Evolutionary conservation across 2,113 vertebrate genomes (phyloP).

Genomic region (Dinomys branickii): DNA sequence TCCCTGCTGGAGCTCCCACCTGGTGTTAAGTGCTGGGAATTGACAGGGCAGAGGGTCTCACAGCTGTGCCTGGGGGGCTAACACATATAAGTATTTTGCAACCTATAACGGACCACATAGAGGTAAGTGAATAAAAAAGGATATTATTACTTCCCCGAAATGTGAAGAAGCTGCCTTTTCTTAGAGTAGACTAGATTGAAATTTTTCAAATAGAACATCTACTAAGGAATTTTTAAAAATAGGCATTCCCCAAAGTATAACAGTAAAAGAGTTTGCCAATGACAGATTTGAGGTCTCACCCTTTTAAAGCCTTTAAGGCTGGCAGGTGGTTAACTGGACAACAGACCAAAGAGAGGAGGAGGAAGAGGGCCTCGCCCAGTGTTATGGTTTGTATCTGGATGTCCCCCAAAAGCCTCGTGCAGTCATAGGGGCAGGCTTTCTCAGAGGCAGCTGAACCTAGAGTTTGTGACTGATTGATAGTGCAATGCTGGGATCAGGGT

Average conservation of each 20-base stretch:
- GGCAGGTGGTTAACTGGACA: not conserved
- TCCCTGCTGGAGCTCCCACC: too few species aligned
- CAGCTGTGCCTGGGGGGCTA: not conserved
- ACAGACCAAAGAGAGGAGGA: not conserved
- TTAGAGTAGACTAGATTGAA: not conserved
- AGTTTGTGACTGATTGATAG: too few species aligned
- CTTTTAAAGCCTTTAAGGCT: not conserved
- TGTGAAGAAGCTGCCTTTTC: not conserved
- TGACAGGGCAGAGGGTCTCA: not conserved
- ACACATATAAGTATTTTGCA: not conserved
- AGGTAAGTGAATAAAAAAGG: not conserved
- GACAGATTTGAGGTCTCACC: not conserved
- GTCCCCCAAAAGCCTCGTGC: too few species aligned
- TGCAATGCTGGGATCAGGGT: too few species aligned
- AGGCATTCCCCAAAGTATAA: not conserved
- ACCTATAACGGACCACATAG: not conserved
- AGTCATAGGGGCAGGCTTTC: too few species aligned
- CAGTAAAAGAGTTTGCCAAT: not conserved
- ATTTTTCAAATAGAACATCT: not conserved
- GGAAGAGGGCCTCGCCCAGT: not conserved
- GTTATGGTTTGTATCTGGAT: too few species aligned
- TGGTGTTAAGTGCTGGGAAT: rapidly evolving
- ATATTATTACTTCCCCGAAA: not conserved
- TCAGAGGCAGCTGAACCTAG: too few species aligned
- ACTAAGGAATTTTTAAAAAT: conserved; percentile 8